These are phyloP conservation scores for Onchidella celtica DNA, from an alignment of 2,888 invertebrate genomes.

Conservation along the genomic window DNA sequence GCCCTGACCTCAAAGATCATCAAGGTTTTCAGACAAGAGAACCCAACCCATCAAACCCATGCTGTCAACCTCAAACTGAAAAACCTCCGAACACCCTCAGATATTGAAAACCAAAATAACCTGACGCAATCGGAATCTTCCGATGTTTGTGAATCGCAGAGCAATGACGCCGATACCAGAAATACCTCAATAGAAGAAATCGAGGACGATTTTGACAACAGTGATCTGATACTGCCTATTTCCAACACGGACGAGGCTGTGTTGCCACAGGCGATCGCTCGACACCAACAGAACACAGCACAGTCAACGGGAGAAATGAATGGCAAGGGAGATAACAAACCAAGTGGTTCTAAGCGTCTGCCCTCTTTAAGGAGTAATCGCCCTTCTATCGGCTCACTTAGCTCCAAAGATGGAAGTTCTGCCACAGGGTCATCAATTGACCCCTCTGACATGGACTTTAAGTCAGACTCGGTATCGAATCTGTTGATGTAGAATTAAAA, in stretches of 20 bases:
- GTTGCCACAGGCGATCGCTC: not conserved
- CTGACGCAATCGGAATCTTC: slow-evolving; percentile 36
- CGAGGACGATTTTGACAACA: slow-evolving; percentile 35
- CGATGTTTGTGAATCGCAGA: slow-evolving; percentile 30
- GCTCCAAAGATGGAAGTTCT: not conserved
- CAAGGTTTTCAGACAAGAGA: too few species aligned
- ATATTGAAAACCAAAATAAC: slow-evolving; percentile 46
- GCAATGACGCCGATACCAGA: slow-evolving; percentile 32
- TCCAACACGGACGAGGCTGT: slow-evolving; percentile 31
- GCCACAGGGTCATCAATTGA: not conserved
- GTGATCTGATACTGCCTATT: slow-evolving; percentile 14
- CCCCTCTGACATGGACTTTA: not conserved
- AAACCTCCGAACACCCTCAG: slow-evolving; percentile 41
- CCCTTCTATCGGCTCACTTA: not conserved
- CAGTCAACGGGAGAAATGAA: not conserved
- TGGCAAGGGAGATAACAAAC: not conserved
- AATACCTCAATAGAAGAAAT: slow-evolving; percentile 42
- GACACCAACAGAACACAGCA: not conserved
- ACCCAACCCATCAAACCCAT: not conserved
- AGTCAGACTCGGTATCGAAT: slow-evolving; percentile 29
- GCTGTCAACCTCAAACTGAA: slow-evolving; percentile 7
- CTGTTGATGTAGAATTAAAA: slow-evolving; percentile 26
- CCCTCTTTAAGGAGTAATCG: not conserved
- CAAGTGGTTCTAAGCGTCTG: not conserved
- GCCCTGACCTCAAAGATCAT: not conserved